phyloP scores from a whole-genome alignment of 1,140 invertebrate species.

The Drosophila micromelanica region DNA sequence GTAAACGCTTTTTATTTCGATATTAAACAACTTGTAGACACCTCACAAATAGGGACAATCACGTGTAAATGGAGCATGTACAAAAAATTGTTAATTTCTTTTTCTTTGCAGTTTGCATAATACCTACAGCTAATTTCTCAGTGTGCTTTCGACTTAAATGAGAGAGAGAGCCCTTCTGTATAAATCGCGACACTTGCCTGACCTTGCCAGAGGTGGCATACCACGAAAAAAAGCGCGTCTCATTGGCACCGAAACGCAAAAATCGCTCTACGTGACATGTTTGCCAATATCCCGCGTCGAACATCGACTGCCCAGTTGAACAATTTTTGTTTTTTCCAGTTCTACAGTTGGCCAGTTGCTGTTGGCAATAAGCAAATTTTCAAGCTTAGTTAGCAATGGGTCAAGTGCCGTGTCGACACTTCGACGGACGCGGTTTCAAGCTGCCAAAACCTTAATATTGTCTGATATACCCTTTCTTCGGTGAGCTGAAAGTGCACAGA shows the following conservation, averaged over 20 bases:
- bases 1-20: slow-evolving; percentile 35
- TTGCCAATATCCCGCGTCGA: slow-evolving; percentile 49
- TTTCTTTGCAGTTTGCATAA: slow-evolving; percentile 13
- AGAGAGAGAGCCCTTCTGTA: slow-evolving; percentile 24
- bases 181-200: slow-evolving; percentile 50
- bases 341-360: slow-evolving; percentile 12
- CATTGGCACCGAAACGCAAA: slow-evolving; percentile 72
- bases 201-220: slow-evolving; percentile 73
- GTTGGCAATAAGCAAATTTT: slow-evolving; percentile 46
- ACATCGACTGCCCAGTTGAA: slow-evolving; percentile 45
- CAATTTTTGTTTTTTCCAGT: slow-evolving; percentile 32
- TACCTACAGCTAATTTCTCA: slow-evolving; percentile 28
- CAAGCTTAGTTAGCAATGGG: slow-evolving; percentile 38
- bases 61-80: slow-evolving; percentile 28
- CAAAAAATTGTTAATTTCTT: slow-evolving; percentile 14
- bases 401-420: slow-evolving; percentile 37
- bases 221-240: slow-evolving; percentile 55
- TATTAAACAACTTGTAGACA: slow-evolving; percentile 35
- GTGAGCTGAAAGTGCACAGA: too few relatives aligned
- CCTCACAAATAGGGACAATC: slow-evolving; percentile 14
- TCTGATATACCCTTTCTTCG: neutral
- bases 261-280: slow-evolving; percentile 74
- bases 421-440: slow-evolving; percentile 1
- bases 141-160: slow-evolving; percentile 29
- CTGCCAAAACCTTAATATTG: slow-evolving; percentile 2